These are phyloP conservation scores for Rhynchophorus ferrugineus DNA, from an alignment of 1,140 invertebrate species.

Conservation along the genomic window DNA sequence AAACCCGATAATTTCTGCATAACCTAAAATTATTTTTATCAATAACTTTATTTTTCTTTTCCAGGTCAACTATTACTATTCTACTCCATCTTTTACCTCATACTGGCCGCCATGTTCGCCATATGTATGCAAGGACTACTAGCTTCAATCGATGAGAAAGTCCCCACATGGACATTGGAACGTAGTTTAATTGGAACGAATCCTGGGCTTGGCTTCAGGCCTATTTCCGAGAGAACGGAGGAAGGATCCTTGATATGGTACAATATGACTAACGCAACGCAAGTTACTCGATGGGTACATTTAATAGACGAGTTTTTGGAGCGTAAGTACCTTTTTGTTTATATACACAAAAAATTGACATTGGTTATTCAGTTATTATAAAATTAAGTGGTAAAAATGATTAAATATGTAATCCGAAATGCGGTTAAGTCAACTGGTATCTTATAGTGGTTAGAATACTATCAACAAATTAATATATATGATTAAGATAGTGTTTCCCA, in stretches of 20 bases:
- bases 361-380: too few relatives aligned
- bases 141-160: conserved; percentile 57
- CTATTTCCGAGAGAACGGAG: conserved; percentile 62
- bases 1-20: not conserved
- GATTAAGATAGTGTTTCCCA: too few relatives aligned
- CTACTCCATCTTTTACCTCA: conserved; percentile 78
- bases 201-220: conserved; percentile 85
- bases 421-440: too few relatives aligned
- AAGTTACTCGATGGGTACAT: conserved; percentile 59
- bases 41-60: conserved; percentile 19
- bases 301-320: conserved; percentile 62
- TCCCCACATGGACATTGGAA: conserved; percentile 64
- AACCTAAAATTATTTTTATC: conserved; percentile 12
- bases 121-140: conserved; percentile 76
- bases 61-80: conserved; percentile 71
- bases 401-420: too few relatives aligned
- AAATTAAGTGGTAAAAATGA: too few relatives aligned
- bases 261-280: conserved; percentile 54
- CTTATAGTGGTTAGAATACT: too few relatives aligned
- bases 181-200: conserved; percentile 78
- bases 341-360: too few relatives aligned
- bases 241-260: conserved; percentile 82
- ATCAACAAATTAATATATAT: too few relatives aligned
- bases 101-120: conserved; percentile 69
- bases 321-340: conserved; percentile 55